Evolutionary conservation across 1,140 invertebrate genomes (phyloP).

Genomic region (Cylas formicarius): DNA sequence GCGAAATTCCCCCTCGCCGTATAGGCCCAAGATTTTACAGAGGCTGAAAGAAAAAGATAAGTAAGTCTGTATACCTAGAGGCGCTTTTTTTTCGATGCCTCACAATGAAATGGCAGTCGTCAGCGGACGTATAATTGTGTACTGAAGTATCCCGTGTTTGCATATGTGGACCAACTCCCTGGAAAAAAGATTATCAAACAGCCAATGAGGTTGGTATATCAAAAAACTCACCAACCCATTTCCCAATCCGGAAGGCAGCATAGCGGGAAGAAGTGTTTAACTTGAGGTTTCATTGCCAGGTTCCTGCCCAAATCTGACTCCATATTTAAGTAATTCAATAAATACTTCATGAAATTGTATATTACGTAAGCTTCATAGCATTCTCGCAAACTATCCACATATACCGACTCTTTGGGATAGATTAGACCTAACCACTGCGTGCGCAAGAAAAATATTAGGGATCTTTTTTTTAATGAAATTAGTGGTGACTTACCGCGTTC

Average conservation of each 20-base stretch:
- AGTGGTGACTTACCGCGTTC: conserved; percentile 71
- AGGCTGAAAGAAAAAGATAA: conserved; percentile 54
- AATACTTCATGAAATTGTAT: conserved; percentile 95
- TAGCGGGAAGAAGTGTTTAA: conserved; percentile 76
- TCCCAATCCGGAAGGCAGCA: conserved; percentile 79
- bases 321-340: conserved; percentile 83
- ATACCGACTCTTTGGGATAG: conserved; percentile 79
- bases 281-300: conserved; percentile 77
- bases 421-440: conserved; percentile 81
- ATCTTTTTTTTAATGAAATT: conserved; percentile 12
- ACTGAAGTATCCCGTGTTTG: conserved; percentile 94
- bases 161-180: conserved; percentile 88
- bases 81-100: conserved; percentile 37
- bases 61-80: background rate
- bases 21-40: conserved; percentile 76
- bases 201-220: conserved; percentile 2
- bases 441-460: conserved; percentile 37
- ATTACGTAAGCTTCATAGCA: conserved; percentile 97
- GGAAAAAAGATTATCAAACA: conserved; percentile 21
- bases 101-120: conserved; percentile 85
- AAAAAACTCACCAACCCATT: conserved; percentile 62
- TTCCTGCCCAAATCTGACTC: conserved; percentile 73
- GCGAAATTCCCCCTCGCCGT: conserved; percentile 84
- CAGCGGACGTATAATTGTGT: conserved; percentile 81
- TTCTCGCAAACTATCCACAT: conserved; percentile 85